Percentiles rank a stretch among this genome's conserved stretches.
Conservation (phyloP, 1,140 invertebrate genomes). For the Eciton burchellii region DNA sequence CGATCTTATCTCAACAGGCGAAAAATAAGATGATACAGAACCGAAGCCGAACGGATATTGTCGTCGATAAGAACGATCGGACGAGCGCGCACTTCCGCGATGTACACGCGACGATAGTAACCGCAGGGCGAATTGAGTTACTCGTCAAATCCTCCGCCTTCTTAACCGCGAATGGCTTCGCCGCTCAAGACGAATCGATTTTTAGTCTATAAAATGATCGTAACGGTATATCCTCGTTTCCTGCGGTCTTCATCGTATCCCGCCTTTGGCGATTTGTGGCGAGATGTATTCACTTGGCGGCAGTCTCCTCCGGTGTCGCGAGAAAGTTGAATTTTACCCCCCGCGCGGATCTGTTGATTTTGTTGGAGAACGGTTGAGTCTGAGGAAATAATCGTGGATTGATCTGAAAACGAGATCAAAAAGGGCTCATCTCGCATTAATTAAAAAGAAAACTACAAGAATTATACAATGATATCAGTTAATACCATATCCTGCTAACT, state of each 20-base stretch:
- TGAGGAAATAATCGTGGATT: background rate
- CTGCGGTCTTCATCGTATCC: conserved; percentile 19
- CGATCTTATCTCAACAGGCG: conserved; percentile 8
- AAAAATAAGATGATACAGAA: conserved; percentile 18
- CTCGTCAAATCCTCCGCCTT: conserved; percentile 18
- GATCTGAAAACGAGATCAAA: background rate
- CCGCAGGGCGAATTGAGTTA: conserved; percentile 35
- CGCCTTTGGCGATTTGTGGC: conserved; percentile 14
- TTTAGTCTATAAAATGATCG: conserved; percentile 50
- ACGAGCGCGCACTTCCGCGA: background rate
- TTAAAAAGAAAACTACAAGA: background rate
- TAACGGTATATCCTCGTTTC: conserved; percentile 58
- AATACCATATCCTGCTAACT: background rate
- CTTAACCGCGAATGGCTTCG: conserved; percentile 5
- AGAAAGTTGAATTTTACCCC: conserved; percentile 3
- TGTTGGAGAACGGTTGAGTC: background rate
- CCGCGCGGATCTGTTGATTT: background rate
- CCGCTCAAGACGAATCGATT: conserved; percentile 54
- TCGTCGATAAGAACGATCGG: conserved; percentile 22
- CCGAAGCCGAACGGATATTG: conserved; percentile 5
- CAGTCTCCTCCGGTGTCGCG: background rate
- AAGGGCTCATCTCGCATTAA: background rate
- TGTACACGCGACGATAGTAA: conserved; percentile 39
- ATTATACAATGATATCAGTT: background rate
- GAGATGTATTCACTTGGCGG: background rate